Evolutionary conservation across 2,797 vertebrate species (phyloP).

Genomic region (Alectoris magna): DNA sequence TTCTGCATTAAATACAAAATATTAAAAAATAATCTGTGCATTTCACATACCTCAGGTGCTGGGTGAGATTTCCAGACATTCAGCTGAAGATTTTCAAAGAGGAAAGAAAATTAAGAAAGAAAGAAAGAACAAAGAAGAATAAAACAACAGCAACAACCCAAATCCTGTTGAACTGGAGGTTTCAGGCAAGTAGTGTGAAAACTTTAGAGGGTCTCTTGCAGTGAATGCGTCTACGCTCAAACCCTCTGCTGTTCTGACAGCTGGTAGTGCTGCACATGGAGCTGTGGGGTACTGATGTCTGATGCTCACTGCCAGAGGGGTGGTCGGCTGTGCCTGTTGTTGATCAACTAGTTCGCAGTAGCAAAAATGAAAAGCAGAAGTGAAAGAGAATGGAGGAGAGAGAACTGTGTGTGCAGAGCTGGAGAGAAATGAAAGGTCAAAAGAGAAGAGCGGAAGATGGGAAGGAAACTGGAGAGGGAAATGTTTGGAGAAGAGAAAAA

Average conservation of each 20-base stretch:
- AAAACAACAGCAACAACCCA: rapidly evolving
- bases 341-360: background rate
- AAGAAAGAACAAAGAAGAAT: background rate
- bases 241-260: background rate
- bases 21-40: background rate
- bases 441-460: background rate
- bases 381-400: background rate
- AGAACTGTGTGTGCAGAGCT: background rate
- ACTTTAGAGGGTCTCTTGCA: background rate
- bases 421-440: background rate
- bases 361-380: background rate
- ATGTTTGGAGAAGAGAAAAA: background rate
- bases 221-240: background rate
- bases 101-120: background rate
- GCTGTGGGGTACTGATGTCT: too few species aligned
- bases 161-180: background rate
- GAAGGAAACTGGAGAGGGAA: background rate
- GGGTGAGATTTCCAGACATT: background rate
- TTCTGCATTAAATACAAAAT: background rate
- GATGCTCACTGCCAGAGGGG: background rate
- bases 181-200: background rate
- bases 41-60: background rate
- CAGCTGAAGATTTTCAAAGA: background rate
- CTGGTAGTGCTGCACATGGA: background rate
- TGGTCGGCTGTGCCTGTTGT: background rate